phyloP scores from a whole-genome alignment of 2,797 vertebrate species.

The Xiphorhynchus erythropygius region DNA sequence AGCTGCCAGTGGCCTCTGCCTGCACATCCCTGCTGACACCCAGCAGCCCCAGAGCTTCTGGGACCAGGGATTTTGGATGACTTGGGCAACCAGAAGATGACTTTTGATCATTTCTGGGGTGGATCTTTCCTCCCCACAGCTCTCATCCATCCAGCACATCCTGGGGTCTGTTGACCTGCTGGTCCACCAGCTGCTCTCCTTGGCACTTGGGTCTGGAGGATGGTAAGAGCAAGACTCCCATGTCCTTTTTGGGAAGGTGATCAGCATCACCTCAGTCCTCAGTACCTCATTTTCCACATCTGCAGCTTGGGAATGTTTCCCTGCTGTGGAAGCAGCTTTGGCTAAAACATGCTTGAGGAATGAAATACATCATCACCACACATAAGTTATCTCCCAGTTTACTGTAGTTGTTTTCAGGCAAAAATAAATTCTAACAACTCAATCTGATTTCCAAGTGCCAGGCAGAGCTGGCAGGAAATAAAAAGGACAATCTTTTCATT shows the following conservation, averaged over 20 bases:
- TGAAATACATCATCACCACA: neutral
- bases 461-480: neutral
- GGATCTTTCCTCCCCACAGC: neutral
- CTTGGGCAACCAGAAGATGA: neutral
- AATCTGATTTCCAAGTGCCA: conserved; percentile 30
- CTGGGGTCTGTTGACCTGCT: neutral
- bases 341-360: neutral
- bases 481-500: neutral
- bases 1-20: neutral
- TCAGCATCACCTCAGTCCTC: neutral
- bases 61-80: neutral
- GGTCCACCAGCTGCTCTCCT: neutral
- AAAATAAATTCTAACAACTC: conserved; percentile 8
- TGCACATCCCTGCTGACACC: too few species aligned
- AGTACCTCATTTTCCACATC: neutral
- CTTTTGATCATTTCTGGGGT: fast-evolving
- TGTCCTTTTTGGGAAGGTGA: fast-evolving
- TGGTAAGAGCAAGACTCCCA: neutral
- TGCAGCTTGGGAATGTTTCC: neutral
- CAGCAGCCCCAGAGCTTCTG: neutral
- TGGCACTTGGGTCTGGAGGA: neutral
- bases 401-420: neutral
- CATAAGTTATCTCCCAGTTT: neutral
- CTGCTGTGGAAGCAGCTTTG: neutral
- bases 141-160: neutral